Percentiles rank a stretch among this genome's conserved stretches.
phyloP scores from a whole-genome alignment of 1,140 invertebrate genomes.

The Sycophaga agraensis region DNA sequence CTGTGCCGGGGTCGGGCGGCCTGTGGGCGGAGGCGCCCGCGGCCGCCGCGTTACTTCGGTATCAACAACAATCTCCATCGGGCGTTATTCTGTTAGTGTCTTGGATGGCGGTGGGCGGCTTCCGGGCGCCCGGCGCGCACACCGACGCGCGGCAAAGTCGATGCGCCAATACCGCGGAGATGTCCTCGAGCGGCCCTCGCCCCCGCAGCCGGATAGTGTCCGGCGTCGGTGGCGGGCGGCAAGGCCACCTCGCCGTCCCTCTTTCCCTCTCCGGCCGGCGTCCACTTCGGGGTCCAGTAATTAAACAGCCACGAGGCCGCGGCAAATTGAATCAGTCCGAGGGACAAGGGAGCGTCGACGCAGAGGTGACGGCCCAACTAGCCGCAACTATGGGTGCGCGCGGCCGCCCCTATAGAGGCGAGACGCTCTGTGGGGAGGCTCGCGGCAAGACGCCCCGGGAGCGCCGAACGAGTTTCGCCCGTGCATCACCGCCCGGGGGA shows the following conservation, averaged over 20 bases:
- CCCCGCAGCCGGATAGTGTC: too few species aligned
- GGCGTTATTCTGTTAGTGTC: slow-evolving; percentile 56
- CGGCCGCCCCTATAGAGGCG: too few species aligned
- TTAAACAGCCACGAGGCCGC: slow-evolving; percentile 58
- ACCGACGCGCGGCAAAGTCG: slow-evolving; percentile 13
- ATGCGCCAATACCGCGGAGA: slow-evolving; percentile 35
- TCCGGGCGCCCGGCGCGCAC: neutral
- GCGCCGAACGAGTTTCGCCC: too few species aligned
- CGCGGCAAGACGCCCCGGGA: too few species aligned
- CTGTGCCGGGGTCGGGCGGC: slow-evolving; percentile 25
- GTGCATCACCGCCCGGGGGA: too few species aligned
- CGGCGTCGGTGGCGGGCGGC: too few species aligned
- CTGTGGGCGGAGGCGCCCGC: too few species aligned
- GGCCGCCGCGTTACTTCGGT: slow-evolving; percentile 52
- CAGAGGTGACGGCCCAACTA: slow-evolving; percentile 57
- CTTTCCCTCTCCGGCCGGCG: slow-evolving; percentile 29
- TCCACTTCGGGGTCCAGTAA: slow-evolving; percentile 54
- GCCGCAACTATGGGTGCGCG: slow-evolving; percentile 57
- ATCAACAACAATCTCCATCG: slow-evolving; percentile 59
- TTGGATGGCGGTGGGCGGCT: slow-evolving; percentile 29
- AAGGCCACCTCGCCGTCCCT: slow-evolving; percentile 21
- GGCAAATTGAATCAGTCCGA: slow-evolving; percentile 59
- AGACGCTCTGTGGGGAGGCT: too few species aligned
- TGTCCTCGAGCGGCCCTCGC: slow-evolving; percentile 20
- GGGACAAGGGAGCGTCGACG: slow-evolving; percentile 56